Base-by-base conservation (phyloP, 2,888 invertebrate genomes). In the Melinaea marsaeus region DNA sequence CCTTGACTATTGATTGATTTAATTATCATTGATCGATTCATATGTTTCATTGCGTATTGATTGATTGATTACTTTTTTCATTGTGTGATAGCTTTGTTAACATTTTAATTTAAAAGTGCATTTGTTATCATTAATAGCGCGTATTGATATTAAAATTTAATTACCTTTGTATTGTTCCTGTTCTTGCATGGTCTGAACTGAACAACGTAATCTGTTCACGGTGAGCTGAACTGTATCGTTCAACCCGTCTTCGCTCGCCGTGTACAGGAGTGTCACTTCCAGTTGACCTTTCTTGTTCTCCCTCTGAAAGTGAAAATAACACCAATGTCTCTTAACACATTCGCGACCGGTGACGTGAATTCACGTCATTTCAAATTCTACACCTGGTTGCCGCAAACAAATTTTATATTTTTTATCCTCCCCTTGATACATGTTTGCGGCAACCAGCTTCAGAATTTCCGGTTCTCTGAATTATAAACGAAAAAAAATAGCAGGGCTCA, bases 171-270 rank as follows among this genome's bases (percentile, higher is more conserved):
- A 90, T 72, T 92, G 91, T 77, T 94, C 94, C 68, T 94, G 94
- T 69, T 94, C 93, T 71, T 94, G 94, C 94, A 94, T 94, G n/a
- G 94, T 93, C 77, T 93, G 92, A 64, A 94, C 89, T 64, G 93
- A 94, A 78, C 94, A 94, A 64, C 94, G 86, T 65, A 94, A 83
- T 69, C 94, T 90, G 68, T 92, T 92, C 47, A 95, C 88, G 7
- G 92, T 92, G 45, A 94, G 80, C 73, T 93, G 92, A 62, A 94
- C 90, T 32, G 88, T 85, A 70, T 94, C 94, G 71, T 93, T 92
- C 61, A 92, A 87, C 0, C 93, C 93, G 69, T 94, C 94, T 76
- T 94, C 94, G 61, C 93, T 93, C 48, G 92, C 90, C 13, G 93
- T 92, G 79, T 94, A 94, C 57, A 92, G 81, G 46, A 94, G 79